Percentiles rank a stretch among this genome's conserved stretches.
phyloP scores from a whole-genome alignment of 1,140 invertebrate species.

The Acyrthosiphon pisum region DNA sequence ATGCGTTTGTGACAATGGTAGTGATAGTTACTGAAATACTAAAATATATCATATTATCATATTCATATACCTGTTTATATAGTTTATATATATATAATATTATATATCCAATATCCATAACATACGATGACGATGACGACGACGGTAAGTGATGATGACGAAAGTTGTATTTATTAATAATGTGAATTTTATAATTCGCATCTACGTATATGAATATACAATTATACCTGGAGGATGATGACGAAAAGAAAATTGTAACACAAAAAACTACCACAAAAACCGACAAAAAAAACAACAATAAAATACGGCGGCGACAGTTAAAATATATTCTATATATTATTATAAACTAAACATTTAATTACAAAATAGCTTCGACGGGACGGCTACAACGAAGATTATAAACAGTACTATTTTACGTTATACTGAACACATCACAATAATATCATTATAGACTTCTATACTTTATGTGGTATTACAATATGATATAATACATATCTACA shows the following conservation, averaged over 20 bases:
- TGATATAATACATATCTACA: not conserved
- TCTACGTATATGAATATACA: not conserved
- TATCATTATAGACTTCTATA: no score
- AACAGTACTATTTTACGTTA: no score
- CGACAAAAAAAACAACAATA: not conserved
- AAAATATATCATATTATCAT: not conserved
- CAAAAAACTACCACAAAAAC: not conserved
- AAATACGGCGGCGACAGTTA: not conserved
- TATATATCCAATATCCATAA: not conserved
- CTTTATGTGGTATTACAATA: no score
- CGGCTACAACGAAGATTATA: not conserved
- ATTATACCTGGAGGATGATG: not conserved
- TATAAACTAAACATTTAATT: not conserved
- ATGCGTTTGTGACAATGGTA: not conserved
- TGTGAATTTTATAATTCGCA: not conserved
- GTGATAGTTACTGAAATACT: not conserved
- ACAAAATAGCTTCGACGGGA: not conserved
- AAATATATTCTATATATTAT: not conserved
- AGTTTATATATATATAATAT: no score
- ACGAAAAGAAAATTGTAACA: not conserved
- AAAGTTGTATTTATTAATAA: not conserved
- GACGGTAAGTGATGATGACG: not conserved
- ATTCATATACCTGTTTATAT: not conserved
- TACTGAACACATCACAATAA: no score
- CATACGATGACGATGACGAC: not conserved